These are phyloP conservation scores for Onychomys torridus DNA, from an alignment of 2,797 vertebrate genomes.

Conservation along the genomic window DNA sequence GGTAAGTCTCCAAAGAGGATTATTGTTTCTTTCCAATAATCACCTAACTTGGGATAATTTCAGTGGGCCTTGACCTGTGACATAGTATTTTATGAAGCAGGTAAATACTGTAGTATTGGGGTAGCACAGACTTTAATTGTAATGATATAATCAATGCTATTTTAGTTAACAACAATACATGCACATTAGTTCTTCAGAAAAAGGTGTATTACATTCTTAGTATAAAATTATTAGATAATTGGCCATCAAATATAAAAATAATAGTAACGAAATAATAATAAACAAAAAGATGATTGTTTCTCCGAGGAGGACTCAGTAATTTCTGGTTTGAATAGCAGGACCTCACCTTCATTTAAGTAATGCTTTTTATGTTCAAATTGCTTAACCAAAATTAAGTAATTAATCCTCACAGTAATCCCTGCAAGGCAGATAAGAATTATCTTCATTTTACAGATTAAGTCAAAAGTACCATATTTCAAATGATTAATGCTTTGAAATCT, in stretches of 20 bases:
- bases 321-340: constrained; percentile 65
- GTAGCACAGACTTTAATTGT: neutral
- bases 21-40: neutral
- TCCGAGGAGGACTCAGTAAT: constrained; percentile 43
- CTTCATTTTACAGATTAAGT: constrained; percentile 78
- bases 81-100: constrained; percentile 51
- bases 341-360: constrained; percentile 65
- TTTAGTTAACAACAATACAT: constrained; percentile 32
- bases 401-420: constrained; percentile 65
- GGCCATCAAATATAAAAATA: constrained; percentile 36
- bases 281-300: constrained; percentile 24
- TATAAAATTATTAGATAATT: constrained; percentile 48
- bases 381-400: constrained; percentile 77
- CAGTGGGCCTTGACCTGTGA: neutral
- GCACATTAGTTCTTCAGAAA: neutral
- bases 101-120: neutral
- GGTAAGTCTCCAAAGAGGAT: constrained; percentile 22
- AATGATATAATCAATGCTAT: neutral
- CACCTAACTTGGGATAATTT: neutral
- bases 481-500: constrained; percentile 75
- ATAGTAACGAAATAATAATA: constrained; percentile 15
- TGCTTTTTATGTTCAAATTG: constrained; percentile 71
- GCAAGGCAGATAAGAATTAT: constrained; percentile 75
- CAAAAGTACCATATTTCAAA: constrained; percentile 71
- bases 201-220: neutral